Percentiles rank a stretch among this genome's conserved stretches.
Conservation (phyloP, 2,888 invertebrate species). For the Nesidiocoris tenuis region DNA sequence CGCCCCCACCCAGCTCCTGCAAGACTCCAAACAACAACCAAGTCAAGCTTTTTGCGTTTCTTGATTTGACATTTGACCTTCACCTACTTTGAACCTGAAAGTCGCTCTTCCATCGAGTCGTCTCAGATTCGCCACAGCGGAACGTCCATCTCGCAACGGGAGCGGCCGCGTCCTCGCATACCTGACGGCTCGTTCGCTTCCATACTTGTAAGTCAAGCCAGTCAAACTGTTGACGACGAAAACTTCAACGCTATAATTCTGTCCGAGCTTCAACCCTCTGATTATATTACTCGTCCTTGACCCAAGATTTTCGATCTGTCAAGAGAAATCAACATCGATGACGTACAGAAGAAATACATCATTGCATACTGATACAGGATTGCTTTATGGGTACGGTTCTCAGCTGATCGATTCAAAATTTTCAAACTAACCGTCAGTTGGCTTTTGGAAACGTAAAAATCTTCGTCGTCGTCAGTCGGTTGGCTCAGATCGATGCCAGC, state of each 20-base stretch:
- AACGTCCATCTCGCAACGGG: slow-evolving; percentile 56
- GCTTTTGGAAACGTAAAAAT: neutral
- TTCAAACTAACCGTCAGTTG: slow-evolving; percentile 16
- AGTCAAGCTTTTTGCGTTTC: no score
- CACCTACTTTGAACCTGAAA: slow-evolving; percentile 62
- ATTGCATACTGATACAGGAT: no score
- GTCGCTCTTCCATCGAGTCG: slow-evolving; percentile 59
- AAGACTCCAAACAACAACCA: no score
- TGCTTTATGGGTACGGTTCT: no score
- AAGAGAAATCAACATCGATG: neutral
- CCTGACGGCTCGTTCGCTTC: slow-evolving; percentile 51
- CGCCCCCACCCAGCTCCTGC: no score
- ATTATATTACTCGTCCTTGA: slow-evolving; percentile 49
- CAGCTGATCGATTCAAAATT: no score
- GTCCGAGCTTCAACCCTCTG: slow-evolving; percentile 56
- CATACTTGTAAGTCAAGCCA: slow-evolving; percentile 59
- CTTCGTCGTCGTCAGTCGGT: neutral
- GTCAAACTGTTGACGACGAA: slow-evolving; percentile 59
- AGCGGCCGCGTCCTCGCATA: slow-evolving; percentile 55
- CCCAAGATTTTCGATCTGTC: slow-evolving; percentile 43
- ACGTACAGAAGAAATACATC: neutral
- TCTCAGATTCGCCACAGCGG: slow-evolving; percentile 58
- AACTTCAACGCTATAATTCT: slow-evolving; percentile 59
- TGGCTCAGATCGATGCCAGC: slow-evolving; percentile 6
- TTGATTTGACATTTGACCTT: no score